Percentiles rank a stretch among this genome's conserved stretches.
These are phyloP conservation scores for Linnaemya vulpina DNA, from an alignment of 2,888 invertebrate genomes.

Conservation along the genomic window DNA sequence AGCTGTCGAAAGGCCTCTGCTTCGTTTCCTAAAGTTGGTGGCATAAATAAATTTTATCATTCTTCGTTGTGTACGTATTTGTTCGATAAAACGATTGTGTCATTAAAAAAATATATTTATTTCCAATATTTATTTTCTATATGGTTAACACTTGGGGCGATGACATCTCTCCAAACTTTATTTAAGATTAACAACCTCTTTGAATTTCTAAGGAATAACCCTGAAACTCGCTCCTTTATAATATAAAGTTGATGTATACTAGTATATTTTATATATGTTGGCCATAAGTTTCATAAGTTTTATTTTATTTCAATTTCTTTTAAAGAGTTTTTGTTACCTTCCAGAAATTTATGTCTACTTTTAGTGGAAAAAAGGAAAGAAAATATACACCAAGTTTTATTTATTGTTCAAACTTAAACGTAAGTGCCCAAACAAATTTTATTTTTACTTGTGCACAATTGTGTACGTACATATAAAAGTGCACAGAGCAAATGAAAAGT, in stretches of 20 bases:
- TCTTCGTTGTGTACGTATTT: neutral
- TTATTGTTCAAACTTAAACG: constrained; percentile 68
- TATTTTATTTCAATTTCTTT: constrained; percentile 51
- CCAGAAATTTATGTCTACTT: constrained; percentile 22
- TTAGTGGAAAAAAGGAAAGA: constrained; percentile 3
- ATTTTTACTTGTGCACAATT: constrained; percentile 29
- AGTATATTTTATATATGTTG: neutral
- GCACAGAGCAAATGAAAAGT: constrained; percentile 47
- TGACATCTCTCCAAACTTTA: constrained; percentile 63
- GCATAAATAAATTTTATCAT: neutral
- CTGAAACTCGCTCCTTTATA: neutral
- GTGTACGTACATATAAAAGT: neutral
- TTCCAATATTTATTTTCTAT: constrained; percentile 5
- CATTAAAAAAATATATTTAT: neutral
- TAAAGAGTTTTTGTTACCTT: neutral
- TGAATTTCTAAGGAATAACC: neutral
- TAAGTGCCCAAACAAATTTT: constrained; percentile 71
- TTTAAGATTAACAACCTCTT: constrained; percentile 50
- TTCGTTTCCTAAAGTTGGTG: neutral
- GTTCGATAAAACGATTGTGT: neutral
- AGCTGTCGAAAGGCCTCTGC: neutral
- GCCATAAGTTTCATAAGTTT: constrained; percentile 54
- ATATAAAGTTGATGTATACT: neutral
- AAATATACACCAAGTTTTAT: constrained; percentile 60
- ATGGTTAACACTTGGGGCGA: constrained; percentile 58